Evolutionary conservation across 2,113 vertebrate species (phyloP).

Genomic region (Mola mola): DNA sequence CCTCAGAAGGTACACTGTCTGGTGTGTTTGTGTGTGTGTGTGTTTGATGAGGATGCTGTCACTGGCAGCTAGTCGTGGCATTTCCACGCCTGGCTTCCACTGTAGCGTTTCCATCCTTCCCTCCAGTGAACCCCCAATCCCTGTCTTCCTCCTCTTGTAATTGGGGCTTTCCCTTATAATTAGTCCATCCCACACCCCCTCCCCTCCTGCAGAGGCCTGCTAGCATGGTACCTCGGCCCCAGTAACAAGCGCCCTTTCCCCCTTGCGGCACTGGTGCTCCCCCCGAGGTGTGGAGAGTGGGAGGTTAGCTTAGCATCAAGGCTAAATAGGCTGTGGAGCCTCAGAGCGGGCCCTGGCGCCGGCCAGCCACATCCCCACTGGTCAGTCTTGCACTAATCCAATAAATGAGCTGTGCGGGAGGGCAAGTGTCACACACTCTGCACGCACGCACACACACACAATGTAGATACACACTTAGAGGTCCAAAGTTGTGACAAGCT

Average conservation of each 20-base stretch:
- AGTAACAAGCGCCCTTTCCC: conserved; percentile 69
- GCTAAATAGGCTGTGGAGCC: conserved; percentile 68
- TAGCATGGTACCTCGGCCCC: conserved; percentile 56
- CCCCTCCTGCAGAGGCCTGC: conserved; percentile 52
- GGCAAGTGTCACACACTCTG: conserved; percentile 67
- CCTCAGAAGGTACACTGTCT: conserved; percentile 56
- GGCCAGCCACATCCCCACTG: conserved; percentile 70
- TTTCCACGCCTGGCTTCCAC: conserved; percentile 72
- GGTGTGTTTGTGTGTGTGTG: conserved; percentile 37
- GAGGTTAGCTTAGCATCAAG: conserved; percentile 67
- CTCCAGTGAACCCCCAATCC: conserved; percentile 44
- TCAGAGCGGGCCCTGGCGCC: conserved; percentile 66
- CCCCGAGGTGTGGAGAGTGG: conserved; percentile 46
- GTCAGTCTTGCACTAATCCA: conserved; percentile 77
- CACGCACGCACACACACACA: conserved; percentile 21
- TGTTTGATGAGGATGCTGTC: conserved; percentile 54
- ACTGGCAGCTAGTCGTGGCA: conserved; percentile 79
- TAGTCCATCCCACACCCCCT: conserved; percentile 52
- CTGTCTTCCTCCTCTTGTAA: conserved; percentile 64
- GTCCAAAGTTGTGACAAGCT: conserved; percentile 68
- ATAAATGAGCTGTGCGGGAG: conserved; percentile 74
- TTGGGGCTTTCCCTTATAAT: conserved; percentile 75
- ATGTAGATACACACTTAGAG: conserved; percentile 42
- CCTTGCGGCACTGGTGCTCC: conserved; percentile 30
- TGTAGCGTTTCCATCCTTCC: conserved; percentile 50